Conservation (phyloP, 2,113 vertebrate genomes). For the Syrrhaptes paradoxus region DNA sequence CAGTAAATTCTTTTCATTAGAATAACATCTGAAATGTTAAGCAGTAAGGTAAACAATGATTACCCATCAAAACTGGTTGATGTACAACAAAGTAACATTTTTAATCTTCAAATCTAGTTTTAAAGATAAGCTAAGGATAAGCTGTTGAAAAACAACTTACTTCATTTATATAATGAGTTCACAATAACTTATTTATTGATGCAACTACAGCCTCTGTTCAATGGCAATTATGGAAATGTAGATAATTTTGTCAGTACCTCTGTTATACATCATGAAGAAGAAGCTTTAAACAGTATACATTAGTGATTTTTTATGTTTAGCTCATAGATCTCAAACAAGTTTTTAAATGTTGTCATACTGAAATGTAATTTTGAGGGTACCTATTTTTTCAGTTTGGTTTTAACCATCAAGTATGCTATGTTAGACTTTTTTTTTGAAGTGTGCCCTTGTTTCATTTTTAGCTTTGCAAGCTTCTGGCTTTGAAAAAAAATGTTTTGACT, state of each 20-base stretch:
- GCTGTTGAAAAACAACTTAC: slow-evolving; percentile 25
- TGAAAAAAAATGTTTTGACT: neutral
- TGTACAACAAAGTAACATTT: slow-evolving; percentile 75
- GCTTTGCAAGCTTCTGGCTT: neutral
- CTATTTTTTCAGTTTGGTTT: neutral
- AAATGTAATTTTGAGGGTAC: neutral
- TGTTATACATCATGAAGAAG: neutral
- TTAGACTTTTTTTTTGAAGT: neutral
- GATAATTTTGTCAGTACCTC: neutral
- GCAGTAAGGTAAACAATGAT: slow-evolving; percentile 92
- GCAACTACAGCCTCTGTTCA: neutral
- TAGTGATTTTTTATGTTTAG: neutral
- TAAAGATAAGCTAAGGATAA: slow-evolving; percentile 14
- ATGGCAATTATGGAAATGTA: neutral
- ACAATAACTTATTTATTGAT: neutral
- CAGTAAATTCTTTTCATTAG: slow-evolving; percentile 96
- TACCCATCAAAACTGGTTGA: slow-evolving; percentile 85
- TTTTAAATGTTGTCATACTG: neutral
- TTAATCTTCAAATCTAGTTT: slow-evolving; percentile 60
- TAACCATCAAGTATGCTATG: neutral
- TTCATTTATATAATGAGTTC: slow-evolving; percentile 30
- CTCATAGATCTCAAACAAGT: neutral
- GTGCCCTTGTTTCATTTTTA: neutral
- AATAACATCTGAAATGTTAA: slow-evolving; percentile 91
- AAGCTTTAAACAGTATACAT: neutral